Evolutionary conservation across 2,888 invertebrate species (phyloP).

Genomic region (Xestoiulus laeticollis): DNA sequence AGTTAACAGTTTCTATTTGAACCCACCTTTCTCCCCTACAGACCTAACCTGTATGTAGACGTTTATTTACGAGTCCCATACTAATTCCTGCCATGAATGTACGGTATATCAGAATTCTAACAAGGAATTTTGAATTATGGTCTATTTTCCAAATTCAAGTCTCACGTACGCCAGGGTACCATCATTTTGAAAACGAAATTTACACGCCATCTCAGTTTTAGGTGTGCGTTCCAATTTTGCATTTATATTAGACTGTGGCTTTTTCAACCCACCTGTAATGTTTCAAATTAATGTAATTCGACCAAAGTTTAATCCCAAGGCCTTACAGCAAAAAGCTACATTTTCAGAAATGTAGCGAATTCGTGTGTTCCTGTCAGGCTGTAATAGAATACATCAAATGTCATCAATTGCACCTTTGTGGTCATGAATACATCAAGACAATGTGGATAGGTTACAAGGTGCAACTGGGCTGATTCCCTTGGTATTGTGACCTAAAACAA

Average conservation of each 20-base stretch:
- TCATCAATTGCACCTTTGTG: no score
- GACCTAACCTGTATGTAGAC: neutral
- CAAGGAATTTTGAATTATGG: neutral
- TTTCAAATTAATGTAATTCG: slow-evolving; percentile 24
- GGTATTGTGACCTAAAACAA: no score
- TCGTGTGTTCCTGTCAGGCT: no score
- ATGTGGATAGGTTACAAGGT: no score
- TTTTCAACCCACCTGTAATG: neutral
- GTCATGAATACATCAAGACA: no score
- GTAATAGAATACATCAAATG: no score
- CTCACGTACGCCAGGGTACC: neutral
- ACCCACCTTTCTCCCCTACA: neutral
- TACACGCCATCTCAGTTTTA: neutral
- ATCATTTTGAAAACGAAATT: slow-evolving; percentile 5
- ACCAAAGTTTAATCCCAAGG: slow-evolving; percentile 4
- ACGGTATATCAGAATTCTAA: neutral
- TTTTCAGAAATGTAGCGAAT: no score
- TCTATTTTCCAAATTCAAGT: slow-evolving; percentile 9
- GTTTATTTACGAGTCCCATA: slow-evolving; percentile 7
- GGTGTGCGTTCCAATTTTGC: neutral
- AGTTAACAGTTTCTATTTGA: neutral
- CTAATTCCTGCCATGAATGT: neutral
- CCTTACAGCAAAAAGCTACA: neutral
- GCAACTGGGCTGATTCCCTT: no score
- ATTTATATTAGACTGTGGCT: slow-evolving; percentile 22